Evolutionary conservation across 2,888 invertebrate genomes (phyloP).

Genomic region (Miltochrista miniata): DNA sequence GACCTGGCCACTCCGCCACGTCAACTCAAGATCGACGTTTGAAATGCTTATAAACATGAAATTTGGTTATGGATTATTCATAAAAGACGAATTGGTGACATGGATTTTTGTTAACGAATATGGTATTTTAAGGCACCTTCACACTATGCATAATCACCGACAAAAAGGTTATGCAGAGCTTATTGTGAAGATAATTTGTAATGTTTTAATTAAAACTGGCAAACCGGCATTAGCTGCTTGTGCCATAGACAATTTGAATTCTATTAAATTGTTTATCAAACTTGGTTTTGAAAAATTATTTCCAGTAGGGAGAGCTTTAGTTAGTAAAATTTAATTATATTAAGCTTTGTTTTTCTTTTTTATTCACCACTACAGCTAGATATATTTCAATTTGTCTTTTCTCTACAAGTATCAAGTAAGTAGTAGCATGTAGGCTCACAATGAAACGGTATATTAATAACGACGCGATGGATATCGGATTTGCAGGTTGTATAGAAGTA

Average conservation of each 20-base stretch:
- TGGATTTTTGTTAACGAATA: constrained; percentile 52
- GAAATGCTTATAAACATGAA: constrained; percentile 44
- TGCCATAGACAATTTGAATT: constrained; percentile 39
- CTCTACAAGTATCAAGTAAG: no score
- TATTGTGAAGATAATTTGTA: constrained; percentile 45
- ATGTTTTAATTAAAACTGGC: constrained; percentile 37
- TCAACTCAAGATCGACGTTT: constrained; percentile 42
- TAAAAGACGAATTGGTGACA: constrained; percentile 36
- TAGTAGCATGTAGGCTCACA: no score
- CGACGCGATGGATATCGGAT: no score
- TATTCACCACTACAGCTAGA: no score
- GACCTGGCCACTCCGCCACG: constrained; percentile 49
- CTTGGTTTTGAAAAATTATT: constrained; percentile 36
- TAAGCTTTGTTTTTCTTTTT: no score
- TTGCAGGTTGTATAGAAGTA: no score
- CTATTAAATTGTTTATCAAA: constrained; percentile 48
- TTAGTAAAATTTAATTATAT: constrained; percentile 12
- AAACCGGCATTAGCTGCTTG: constrained; percentile 46
- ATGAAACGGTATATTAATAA: no score
- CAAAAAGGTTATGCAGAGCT: constrained; percentile 52
- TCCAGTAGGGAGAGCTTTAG: constrained; percentile 40
- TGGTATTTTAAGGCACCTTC: constrained; percentile 53
- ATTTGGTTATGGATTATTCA: constrained; percentile 50
- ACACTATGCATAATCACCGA: constrained; percentile 51
- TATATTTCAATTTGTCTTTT: no score